Conservation (phyloP, 2,113 vertebrate genomes). For the Platysternon megacephalum region DNA sequence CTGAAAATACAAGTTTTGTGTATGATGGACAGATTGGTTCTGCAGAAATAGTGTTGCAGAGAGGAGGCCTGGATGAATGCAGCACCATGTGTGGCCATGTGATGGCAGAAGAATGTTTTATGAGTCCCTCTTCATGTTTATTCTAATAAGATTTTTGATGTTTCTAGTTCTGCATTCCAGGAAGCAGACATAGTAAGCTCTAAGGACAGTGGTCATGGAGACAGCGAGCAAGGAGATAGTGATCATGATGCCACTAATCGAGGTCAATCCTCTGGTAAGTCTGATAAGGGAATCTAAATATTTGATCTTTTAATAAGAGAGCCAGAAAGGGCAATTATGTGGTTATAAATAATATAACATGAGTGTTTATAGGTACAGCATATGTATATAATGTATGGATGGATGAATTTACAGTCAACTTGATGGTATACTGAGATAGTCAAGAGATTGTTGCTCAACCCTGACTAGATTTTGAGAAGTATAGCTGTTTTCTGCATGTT, state of each 20-base stretch:
- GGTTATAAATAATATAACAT: not conserved
- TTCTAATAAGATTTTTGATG: constrained; percentile 76
- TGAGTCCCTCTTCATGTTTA: constrained; percentile 65
- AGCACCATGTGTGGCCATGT: constrained; percentile 79
- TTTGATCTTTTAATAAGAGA: constrained; percentile 57
- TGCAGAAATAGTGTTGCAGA: constrained; percentile 15
- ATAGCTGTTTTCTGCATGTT: not conserved
- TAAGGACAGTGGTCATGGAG: constrained; percentile 98
- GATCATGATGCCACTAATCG: constrained; percentile 98
- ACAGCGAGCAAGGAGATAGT: constrained; percentile 99
- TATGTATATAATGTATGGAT: not conserved
- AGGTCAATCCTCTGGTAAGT: constrained; percentile 95
- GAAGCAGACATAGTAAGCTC: constrained; percentile 99
- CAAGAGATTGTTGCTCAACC: not conserved
- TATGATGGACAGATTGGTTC: constrained; percentile 16
- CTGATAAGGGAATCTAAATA: constrained; percentile 65
- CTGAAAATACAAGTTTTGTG: not conserved
- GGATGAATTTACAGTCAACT: not conserved
- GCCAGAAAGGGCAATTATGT: constrained; percentile 25
- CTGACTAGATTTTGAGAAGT: not conserved
- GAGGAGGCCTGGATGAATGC: constrained; percentile 59
- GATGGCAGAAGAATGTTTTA: constrained; percentile 87
- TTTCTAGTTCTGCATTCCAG: constrained; percentile 95
- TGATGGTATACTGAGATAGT: not conserved
- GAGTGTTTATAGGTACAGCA: constrained; percentile 14